Evolutionary conservation across 2,888 invertebrate species (phyloP), one percentile per base, ranked within the genome.

Genomic region (Ryuthela nishihirai): DNA sequence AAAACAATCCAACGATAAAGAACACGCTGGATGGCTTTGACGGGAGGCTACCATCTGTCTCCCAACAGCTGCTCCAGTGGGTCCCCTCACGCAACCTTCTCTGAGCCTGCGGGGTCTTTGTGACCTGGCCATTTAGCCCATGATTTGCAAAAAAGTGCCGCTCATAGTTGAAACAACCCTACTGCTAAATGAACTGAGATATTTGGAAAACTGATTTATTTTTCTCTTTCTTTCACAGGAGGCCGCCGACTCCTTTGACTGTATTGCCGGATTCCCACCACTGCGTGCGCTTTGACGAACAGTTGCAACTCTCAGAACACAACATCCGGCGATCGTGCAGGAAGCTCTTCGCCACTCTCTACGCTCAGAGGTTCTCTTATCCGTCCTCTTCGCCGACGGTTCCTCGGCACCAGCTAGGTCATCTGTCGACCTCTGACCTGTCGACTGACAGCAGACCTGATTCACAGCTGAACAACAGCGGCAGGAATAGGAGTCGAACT

Each of bases 241-340:
- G 59, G 12, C 59, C 59, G n/a, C 59, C 59, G 1, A 59, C 59
- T 4, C 59, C 59, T 0, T 18, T 59, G 6, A 47, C 59, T 1
- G 53, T 59, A 6, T 53, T 59, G 24, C 59, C 59, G 15, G 59
- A 59, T 12, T 53, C 52, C 5, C 53, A 59, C 23, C 54, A 54
- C 26, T 47, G 62, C 17, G 63, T 64, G 17, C 47, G 63, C 15
- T 64, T 64, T 34, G 63, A 64, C 32, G 63, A 64, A 20, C 58
- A 64, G 24, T 47, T 64, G 17, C 63, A 54, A 4, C 45, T 64
- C 6, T 60, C 63, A 20, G 63, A 64, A 18, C 60, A 64, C 25
- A 64, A 55, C 41, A 54, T 64, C 17, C 52, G 63, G 12, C 54
- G 59, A 23, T 64, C 63, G 4, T 64, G 63, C 26, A 45, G 59